Evolutionary conservation across 2,797 vertebrate species (phyloP).

Genomic region (Myotis daubentonii): DNA sequence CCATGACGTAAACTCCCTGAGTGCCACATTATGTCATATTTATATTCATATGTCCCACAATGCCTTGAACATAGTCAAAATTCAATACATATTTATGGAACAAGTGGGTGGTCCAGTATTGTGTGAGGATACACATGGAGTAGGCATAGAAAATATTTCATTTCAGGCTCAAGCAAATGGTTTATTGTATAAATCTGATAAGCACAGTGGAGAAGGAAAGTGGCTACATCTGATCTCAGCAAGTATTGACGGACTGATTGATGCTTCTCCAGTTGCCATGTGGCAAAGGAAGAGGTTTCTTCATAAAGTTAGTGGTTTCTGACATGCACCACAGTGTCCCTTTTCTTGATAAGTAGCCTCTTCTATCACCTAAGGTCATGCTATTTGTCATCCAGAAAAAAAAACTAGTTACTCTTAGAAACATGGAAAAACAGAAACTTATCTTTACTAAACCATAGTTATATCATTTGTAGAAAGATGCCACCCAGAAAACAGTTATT

Average conservation of each 20-base stretch:
- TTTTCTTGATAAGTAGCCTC: not conserved
- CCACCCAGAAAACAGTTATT: not conserved
- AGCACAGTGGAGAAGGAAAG: not conserved
- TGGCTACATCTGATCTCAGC: constrained; percentile 16
- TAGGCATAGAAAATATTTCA: constrained; percentile 35
- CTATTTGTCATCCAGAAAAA: not conserved
- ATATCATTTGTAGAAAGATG: constrained; percentile 12
- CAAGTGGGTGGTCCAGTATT: not conserved
- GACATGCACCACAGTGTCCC: not conserved
- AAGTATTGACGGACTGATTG: constrained; percentile 6
- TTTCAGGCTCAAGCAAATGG: not conserved
- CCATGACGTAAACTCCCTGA: not conserved
- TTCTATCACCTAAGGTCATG: not conserved
- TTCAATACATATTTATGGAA: constrained; percentile 39
- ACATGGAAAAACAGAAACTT: not conserved
- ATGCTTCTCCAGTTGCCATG: not conserved
- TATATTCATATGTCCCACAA: not conserved
- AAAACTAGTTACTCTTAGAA: not conserved
- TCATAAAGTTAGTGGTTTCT: constrained; percentile 30
- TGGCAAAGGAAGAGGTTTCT: constrained; percentile 17
- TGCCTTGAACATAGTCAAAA: not conserved
- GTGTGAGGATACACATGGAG: not conserved
- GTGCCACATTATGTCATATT: not conserved
- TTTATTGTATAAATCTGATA: constrained; percentile 39
- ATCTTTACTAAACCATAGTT: not conserved